Percentiles rank a stretch among this genome's conserved stretches.
phyloP scores from a whole-genome alignment of 2,888 invertebrate genomes.

The Iphiclides podalirius region DNA sequence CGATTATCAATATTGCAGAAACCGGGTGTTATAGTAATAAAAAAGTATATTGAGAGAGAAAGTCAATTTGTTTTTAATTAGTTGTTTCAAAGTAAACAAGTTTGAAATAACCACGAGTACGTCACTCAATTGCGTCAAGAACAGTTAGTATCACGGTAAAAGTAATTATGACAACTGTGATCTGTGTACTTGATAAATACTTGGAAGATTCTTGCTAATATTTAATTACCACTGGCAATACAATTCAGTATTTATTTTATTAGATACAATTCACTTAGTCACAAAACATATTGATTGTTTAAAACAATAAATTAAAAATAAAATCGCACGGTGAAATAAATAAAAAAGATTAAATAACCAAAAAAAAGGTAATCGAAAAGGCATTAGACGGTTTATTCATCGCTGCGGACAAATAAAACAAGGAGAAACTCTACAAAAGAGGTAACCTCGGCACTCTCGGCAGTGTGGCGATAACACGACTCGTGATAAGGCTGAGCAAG shows the following conservation, averaged over 20 bases:
- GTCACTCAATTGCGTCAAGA: background rate
- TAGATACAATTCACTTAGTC: background rate
- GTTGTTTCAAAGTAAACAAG: conserved; percentile 14
- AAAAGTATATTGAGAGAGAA: no score
- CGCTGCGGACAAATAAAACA: conserved; percentile 40
- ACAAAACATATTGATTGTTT: background rate
- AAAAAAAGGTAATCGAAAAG: background rate
- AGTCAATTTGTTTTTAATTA: background rate
- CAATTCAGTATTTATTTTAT: background rate
- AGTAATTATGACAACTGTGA: background rate
- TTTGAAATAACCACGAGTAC: background rate
- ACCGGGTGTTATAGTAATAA: no score
- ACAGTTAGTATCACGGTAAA: background rate
- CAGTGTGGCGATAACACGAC: conserved; percentile 50
- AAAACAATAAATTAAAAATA: background rate
- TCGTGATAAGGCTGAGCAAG: conserved; percentile 46
- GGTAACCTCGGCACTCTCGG: conserved; percentile 56
- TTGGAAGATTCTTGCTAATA: background rate
- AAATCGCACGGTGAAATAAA: background rate
- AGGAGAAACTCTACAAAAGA: conserved; percentile 66
- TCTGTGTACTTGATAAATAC: background rate
- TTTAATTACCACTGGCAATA: background rate
- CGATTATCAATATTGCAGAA: no score
- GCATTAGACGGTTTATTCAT: background rate
- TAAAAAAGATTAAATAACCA: background rate